Evolutionary conservation across 2,888 invertebrate genomes (phyloP).

Genomic region (Macaria notata): DNA sequence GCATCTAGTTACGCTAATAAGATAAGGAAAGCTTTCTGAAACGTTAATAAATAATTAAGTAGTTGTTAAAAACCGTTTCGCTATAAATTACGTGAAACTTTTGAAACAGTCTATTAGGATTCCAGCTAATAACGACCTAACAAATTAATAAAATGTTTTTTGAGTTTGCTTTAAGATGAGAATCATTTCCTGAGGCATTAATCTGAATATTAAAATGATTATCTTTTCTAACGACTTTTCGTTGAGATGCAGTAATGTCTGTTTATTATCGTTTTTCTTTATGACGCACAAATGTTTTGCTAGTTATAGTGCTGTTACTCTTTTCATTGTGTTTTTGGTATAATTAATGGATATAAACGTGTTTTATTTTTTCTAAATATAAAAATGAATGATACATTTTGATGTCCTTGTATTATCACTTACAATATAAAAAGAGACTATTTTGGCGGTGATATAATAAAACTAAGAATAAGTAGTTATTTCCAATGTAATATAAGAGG

Average conservation of each 20-base stretch:
- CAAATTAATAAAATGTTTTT: slow-evolving; percentile 29
- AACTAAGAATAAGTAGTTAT: no score
- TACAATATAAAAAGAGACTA: no score
- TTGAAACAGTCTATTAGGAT: slow-evolving; percentile 28
- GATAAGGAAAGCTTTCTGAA: background rate
- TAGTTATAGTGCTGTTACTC: no score
- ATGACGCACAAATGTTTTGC: no score
- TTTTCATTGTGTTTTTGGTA: no score
- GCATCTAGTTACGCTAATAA: background rate
- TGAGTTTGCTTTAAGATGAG: slow-evolving; percentile 27
- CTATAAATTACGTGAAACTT: slow-evolving; percentile 13
- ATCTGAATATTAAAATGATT: slow-evolving; percentile 36
- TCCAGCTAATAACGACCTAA: slow-evolving; percentile 27
- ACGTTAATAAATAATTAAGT: slow-evolving; percentile 1
- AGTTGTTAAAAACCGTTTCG: slow-evolving; percentile 5
- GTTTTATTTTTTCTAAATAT: no score
- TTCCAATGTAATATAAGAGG: no score
- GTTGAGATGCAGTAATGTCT: slow-evolving; percentile 41
- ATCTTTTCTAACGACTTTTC: slow-evolving; percentile 38
- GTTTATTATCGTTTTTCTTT: slow-evolving; percentile 32
- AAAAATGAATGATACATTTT: no score
- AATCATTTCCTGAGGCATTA: slow-evolving; percentile 35
- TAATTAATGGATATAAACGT: no score
- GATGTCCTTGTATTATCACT: no score
- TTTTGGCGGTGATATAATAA: no score